Conservation (phyloP, 2,113 vertebrate genomes). For the Hirundichthys speculiger region DNA sequence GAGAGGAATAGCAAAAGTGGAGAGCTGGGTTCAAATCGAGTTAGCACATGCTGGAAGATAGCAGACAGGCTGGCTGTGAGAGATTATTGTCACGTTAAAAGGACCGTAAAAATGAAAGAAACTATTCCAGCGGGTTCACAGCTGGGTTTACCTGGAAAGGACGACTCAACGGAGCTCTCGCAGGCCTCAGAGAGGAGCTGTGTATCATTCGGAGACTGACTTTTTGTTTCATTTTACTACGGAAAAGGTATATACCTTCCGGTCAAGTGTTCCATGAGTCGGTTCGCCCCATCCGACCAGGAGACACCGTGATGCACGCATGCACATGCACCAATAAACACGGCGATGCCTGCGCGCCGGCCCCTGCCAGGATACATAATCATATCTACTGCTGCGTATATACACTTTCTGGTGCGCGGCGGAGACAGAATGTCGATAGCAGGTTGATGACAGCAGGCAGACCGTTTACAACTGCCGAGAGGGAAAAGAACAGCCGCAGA, state of each 20-base stretch:
- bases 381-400: constrained; percentile 44
- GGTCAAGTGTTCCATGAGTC: constrained; percentile 59
- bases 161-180: constrained; percentile 19
- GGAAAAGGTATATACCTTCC: constrained; percentile 63
- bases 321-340: constrained; percentile 58
- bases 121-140: constrained; percentile 41
- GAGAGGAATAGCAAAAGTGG: constrained; percentile 20
- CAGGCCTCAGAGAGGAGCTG: constrained; percentile 30
- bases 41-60: constrained; percentile 63
- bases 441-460: constrained; percentile 7
- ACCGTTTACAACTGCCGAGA: not conserved
- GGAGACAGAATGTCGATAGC: constrained; percentile 3
- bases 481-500: constrained; percentile 2
- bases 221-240: constrained; percentile 58
- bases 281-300: constrained; percentile 31
- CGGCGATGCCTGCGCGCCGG: constrained; percentile 31
- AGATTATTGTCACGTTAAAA: constrained; percentile 65
- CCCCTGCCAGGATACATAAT: constrained; percentile 65
- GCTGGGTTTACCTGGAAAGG: constrained; percentile 42
- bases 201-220: constrained; percentile 46
- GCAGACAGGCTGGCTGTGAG: constrained; percentile 48
- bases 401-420: constrained; percentile 10
- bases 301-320: constrained; percentile 48
- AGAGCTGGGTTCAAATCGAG: constrained; percentile 51
- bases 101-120: constrained; percentile 47